A percentile compares a stretch with the other conserved stretches of the same genome.
Conservation (phyloP, 1,140 invertebrate species). For the Bathynomus jamesi region DNA sequence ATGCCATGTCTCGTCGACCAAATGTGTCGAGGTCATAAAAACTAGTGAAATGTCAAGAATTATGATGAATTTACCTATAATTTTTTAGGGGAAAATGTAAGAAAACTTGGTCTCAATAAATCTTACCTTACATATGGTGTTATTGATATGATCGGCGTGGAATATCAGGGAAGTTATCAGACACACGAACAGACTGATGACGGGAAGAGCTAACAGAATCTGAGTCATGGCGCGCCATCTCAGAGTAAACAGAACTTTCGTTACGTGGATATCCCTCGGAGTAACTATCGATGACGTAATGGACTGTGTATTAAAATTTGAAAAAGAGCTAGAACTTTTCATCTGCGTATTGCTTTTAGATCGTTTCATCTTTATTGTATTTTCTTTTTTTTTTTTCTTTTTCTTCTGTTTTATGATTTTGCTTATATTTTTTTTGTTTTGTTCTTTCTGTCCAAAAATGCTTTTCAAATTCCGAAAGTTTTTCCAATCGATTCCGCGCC, state of each 20-base stretch:
- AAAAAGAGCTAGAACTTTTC: no score
- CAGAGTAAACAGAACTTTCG: slow-evolving; percentile 28
- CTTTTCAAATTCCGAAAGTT: no score
- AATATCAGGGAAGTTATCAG: slow-evolving; percentile 35
- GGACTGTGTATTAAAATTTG: background rate
- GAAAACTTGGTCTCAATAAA: no score
- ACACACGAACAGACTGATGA: slow-evolving; percentile 32
- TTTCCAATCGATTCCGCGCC: no score
- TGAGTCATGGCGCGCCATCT: slow-evolving; percentile 33
- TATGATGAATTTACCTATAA: no score
- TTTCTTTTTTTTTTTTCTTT: background rate
- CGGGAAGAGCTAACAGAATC: slow-evolving; percentile 34
- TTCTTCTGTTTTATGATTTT: background rate
- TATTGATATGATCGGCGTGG: slow-evolving; percentile 37
- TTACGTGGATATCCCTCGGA: slow-evolving; percentile 19
- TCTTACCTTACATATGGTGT: slow-evolving; percentile 36
- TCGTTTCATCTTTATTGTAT: no score
- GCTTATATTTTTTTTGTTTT: background rate
- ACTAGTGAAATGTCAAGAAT: no score
- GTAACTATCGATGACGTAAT: background rate
- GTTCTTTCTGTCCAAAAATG: no score
- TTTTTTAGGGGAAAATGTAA: no score
- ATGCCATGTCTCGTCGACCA: no score
- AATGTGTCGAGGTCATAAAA: no score
- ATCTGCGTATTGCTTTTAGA: no score